phyloP scores from a whole-genome alignment of 2,113 vertebrate genomes.

The Alaudala cheleensis region DNA sequence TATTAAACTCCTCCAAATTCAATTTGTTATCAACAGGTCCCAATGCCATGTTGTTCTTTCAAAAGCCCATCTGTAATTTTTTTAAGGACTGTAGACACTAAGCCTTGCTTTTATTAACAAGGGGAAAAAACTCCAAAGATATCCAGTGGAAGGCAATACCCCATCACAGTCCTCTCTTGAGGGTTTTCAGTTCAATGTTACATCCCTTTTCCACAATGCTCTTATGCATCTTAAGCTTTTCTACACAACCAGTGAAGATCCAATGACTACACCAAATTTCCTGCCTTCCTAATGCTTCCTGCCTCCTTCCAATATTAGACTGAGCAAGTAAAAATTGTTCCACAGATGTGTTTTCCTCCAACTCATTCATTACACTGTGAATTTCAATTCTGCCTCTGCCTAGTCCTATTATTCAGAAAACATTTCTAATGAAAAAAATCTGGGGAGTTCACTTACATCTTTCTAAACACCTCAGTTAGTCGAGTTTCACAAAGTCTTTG shows the following conservation, averaged over 20 bases:
- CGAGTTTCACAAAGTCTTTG: background rate
- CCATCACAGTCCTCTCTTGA: background rate
- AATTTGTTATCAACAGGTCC: background rate
- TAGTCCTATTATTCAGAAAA: background rate
- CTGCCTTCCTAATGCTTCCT: background rate
- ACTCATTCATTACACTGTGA: background rate
- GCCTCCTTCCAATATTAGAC: background rate
- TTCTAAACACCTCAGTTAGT: background rate
- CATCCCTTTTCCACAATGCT: background rate
- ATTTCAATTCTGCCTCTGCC: background rate
- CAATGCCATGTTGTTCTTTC: background rate
- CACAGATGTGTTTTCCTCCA: background rate
- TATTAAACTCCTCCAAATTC: background rate
- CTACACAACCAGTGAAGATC: background rate
- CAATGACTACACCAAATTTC: background rate
- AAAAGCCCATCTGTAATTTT: background rate
- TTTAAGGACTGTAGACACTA: background rate
- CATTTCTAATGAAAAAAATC: background rate
- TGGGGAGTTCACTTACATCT: background rate
- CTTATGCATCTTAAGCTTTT: background rate
- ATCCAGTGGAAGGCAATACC: background rate
- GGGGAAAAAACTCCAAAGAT: accelerated
- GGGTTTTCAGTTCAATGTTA: background rate
- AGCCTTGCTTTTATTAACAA: background rate
- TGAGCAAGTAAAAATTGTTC: background rate